Evolutionary conservation across 2,888 invertebrate genomes (phyloP).

Genomic region (Stenurella melanura): DNA sequence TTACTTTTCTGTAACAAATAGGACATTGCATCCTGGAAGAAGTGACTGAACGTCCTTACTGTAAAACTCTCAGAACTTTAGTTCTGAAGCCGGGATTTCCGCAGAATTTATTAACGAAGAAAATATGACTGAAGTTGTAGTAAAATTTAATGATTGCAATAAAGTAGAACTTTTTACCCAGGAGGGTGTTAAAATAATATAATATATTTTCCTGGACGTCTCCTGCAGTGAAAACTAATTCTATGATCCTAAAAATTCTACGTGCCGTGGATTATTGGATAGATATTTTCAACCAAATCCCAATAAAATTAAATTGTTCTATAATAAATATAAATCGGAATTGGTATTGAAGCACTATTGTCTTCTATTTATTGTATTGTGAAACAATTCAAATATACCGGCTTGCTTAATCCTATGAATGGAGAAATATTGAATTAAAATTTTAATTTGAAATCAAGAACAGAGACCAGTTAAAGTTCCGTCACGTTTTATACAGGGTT

Average conservation of each 20-base stretch:
- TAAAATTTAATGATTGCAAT: constrained; percentile 63
- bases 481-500: not conserved
- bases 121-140: constrained; percentile 52
- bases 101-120: constrained; percentile 49
- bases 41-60: constrained; percentile 37
- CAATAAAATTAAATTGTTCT: constrained; percentile 69
- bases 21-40: constrained; percentile 28
- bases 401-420: constrained; percentile 14
- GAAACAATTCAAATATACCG: constrained; percentile 1
- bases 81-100: constrained; percentile 45
- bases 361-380: constrained; percentile 24
- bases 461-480: not conserved
- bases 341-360: constrained; percentile 65
- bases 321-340: constrained; percentile 69
- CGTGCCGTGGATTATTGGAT: constrained; percentile 67
- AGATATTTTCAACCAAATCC: constrained; percentile 68
- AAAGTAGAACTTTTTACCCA: constrained; percentile 60
- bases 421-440: constrained; percentile 4
- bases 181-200: constrained; percentile 62
- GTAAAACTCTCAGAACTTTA: constrained; percentile 46
- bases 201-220: constrained; percentile 52
- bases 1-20: constrained; percentile 5
- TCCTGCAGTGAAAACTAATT: constrained; percentile 27
- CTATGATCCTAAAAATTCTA: constrained; percentile 61
- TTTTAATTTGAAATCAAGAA: constrained; percentile 15